Base-by-base conservation (phyloP, 1,140 invertebrate genomes). In the Eurosta solidaginis region DNA sequence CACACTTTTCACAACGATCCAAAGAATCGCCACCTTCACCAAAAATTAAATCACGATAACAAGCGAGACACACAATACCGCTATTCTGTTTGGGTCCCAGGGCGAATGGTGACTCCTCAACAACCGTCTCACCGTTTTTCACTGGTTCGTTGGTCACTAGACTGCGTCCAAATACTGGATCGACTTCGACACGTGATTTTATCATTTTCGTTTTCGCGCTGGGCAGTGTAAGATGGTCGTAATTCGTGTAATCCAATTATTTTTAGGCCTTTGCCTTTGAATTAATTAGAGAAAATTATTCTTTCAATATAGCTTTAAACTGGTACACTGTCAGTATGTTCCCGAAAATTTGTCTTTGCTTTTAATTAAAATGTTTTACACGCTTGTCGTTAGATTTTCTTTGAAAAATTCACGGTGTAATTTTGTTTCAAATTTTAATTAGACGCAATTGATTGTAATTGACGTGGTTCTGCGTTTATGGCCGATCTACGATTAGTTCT, bases 31-130 rank as follows among this genome's bases (percentile, higher is more conserved):
- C 85, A 40, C 93, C 83, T 78, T 88, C 86, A 54, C 89, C 87
- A 79, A 90, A 89, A 83, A 89, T 77, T 78, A 90, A 83, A 78
- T 90, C 90, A 29, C 89, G 88, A 82, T 93, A 93, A 83, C 95
- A 96, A 4, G 92, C 91, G 4, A 96, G 89, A 85, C 95, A 96
- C 3, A 94, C 87, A 5, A 93, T 92, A 14, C 89, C 88, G 52
- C 89, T 89, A 83, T 90, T 91, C 86, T 89, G 88, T 88, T 95
- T 95, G 0, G 95, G 94, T 22, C 94, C 94, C 33, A 93, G 89
- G 10, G 92, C 91, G 78, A 95, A 92, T 0, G 94, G 93, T 27
- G 89, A 85, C 85, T 95, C 94, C 9, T 90, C 90, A 63, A 95
- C 89, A 50, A 96, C 92, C 77, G 93, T 85, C 80, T 95, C 93